Evolutionary conservation across 2,113 vertebrate genomes (phyloP).

Genomic region (Perca schrenkii): DNA sequence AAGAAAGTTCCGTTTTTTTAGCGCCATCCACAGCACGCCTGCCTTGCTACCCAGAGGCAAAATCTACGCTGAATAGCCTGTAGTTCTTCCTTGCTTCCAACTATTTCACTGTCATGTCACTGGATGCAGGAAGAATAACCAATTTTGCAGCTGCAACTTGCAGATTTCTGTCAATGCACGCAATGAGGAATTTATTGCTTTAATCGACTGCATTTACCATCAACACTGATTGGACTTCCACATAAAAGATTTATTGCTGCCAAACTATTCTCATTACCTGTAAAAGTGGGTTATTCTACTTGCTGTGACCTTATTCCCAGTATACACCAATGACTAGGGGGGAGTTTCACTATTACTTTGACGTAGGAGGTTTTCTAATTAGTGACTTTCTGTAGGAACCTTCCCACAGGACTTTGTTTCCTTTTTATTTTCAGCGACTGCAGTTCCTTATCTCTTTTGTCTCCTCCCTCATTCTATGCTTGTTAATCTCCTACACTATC

Average conservation of each 20-base stretch:
- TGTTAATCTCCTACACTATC: constrained; percentile 13
- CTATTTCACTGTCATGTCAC: too few relatives aligned
- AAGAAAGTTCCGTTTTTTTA: too few relatives aligned
- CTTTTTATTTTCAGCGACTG: constrained; percentile 25
- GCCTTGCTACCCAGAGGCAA: too few relatives aligned
- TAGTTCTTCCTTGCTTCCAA: too few relatives aligned
- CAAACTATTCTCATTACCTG: constrained; percentile 27
- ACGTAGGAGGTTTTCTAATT: constrained; percentile 50
- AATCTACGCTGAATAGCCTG: too few relatives aligned
- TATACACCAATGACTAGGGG: not conserved
- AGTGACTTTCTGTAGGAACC: constrained; percentile 43
- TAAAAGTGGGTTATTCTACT: constrained; percentile 63
- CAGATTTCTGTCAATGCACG: too few relatives aligned
- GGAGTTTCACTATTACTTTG: constrained; percentile 26
- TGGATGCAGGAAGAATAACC: too few relatives aligned
- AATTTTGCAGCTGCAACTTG: too few relatives aligned
- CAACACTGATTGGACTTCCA: too few relatives aligned
- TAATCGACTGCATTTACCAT: too few relatives aligned
- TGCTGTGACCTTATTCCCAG: constrained; percentile 44
- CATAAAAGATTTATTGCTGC: not conserved
- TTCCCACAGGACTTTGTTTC: constrained; percentile 33
- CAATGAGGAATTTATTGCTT: too few relatives aligned
- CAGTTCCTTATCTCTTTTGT: not conserved
- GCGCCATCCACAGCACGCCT: too few relatives aligned
- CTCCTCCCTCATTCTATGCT: not conserved